Conservation (phyloP, 2,797 vertebrate species). For the Lophotriccus pileatus region DNA sequence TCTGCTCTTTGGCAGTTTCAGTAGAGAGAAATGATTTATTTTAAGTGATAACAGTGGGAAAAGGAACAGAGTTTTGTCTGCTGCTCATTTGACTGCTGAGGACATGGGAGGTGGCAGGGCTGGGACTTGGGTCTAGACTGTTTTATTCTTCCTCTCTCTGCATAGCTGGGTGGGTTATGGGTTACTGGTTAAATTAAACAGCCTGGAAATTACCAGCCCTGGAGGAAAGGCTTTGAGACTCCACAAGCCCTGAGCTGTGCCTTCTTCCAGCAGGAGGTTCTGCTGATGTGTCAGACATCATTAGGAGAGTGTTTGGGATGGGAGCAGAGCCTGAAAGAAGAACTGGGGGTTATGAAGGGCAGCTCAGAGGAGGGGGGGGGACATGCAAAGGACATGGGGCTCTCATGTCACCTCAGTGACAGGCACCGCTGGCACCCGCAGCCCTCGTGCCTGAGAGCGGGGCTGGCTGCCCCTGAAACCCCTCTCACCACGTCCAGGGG, state of each 20-base stretch:
- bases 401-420: neutral
- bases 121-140: neutral
- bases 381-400: neutral
- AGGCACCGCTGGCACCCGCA: accelerated
- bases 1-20: neutral
- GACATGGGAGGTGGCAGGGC: neutral
- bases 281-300: neutral
- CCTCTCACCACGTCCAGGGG: accelerated
- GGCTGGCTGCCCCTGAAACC: neutral
- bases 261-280: neutral
- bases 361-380: neutral
- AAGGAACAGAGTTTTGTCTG: neutral
- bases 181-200: neutral
- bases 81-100: neutral
- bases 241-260: neutral
- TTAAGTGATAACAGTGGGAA: neutral
- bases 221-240: neutral
- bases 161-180: neutral
- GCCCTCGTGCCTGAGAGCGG: neutral
- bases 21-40: neutral
- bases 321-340: neutral
- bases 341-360: neutral
- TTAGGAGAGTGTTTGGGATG: neutral
- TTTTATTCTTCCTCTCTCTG: neutral
- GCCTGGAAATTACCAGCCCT: neutral